These are phyloP conservation scores for Anolis carolinensis DNA, from an alignment of 2,113 vertebrate genomes.

Conservation along the genomic window DNA sequence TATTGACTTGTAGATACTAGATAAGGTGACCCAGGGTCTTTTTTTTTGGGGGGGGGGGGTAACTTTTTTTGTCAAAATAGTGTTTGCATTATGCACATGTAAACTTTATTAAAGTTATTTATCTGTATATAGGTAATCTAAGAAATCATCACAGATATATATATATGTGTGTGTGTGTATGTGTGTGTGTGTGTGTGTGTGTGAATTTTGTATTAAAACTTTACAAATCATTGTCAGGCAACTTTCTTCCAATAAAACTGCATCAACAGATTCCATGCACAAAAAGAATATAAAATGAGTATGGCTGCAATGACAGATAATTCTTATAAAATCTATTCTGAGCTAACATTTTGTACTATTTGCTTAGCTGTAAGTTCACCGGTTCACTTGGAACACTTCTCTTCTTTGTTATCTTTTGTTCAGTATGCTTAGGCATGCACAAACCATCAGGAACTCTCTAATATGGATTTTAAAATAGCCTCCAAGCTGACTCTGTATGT, in stretches of 20 bases:
- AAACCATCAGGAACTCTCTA: slow-evolving; percentile 53
- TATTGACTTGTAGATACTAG: too few relatives aligned
- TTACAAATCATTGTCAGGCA: not conserved
- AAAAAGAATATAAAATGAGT: not conserved
- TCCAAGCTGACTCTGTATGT: slow-evolving; percentile 27
- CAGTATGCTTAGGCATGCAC: slow-evolving; percentile 51
- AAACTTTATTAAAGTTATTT: not conserved
- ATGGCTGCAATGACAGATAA: not conserved
- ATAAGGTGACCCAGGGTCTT: too few relatives aligned
- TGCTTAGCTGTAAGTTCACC: not conserved
- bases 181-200: not conserved
- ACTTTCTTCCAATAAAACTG: not conserved
- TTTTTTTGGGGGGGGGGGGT: too few relatives aligned
- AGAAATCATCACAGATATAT: too few relatives aligned
- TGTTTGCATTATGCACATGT: not conserved
- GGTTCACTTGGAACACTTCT: slow-evolving; percentile 1
- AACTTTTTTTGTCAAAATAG: too few relatives aligned
- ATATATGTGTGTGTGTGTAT: too few relatives aligned
- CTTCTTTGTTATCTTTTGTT: slow-evolving; percentile 45
- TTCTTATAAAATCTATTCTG: slow-evolving; percentile 14
- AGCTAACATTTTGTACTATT: slow-evolving; percentile 25
- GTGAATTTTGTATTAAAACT: not conserved
- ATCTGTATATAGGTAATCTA: not conserved
- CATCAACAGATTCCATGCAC: not conserved
- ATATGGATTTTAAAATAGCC: slow-evolving; percentile 57